Percentiles rank a stretch among this genome's conserved stretches.
Conservation (phyloP, 2,797 vertebrate species). For the Rhynchotus rufescens region DNA sequence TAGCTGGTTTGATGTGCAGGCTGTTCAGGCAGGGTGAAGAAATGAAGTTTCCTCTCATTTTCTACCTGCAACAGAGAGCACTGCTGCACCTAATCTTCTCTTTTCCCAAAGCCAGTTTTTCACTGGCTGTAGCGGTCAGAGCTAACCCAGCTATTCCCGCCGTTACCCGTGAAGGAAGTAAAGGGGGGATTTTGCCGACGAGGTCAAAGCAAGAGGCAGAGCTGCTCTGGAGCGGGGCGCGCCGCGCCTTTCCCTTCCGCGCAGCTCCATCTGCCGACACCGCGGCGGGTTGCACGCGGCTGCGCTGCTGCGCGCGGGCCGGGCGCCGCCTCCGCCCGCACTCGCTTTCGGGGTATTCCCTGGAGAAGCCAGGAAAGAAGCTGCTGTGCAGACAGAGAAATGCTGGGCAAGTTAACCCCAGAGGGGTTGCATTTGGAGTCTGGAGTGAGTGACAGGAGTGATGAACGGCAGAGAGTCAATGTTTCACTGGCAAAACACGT, state of each 20-base stretch:
- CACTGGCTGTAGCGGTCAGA: background rate
- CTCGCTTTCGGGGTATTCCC: background rate
- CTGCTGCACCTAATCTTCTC: background rate
- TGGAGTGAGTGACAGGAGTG: conserved; percentile 15
- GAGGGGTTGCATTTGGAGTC: conserved; percentile 41
- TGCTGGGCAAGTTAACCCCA: background rate
- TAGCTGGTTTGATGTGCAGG: background rate
- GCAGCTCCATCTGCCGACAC: conserved; percentile 61
- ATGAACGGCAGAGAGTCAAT: conserved; percentile 30
- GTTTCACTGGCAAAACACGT: conserved; percentile 25
- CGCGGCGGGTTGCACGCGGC: conserved; percentile 7
- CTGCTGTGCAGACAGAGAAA: conserved; percentile 29
- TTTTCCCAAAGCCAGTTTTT: conserved; percentile 5
- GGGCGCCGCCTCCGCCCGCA: background rate
- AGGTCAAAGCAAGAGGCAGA: conserved; percentile 35
- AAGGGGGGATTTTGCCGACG: background rate
- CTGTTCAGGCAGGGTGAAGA: background rate
- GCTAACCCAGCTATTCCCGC: background rate
- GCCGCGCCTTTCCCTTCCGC: conserved; percentile 35
- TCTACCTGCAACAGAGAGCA: background rate
- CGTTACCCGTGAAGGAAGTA: conserved; percentile 6
- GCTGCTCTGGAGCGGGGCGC: background rate
- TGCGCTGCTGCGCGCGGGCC: background rate
- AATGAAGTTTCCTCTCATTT: background rate
- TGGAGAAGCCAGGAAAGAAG: conserved; percentile 12